Evolutionary conservation across 2,113 vertebrate genomes (phyloP), one percentile per base, ranked within the genome.

Genomic region (Puma concolor): DNA sequence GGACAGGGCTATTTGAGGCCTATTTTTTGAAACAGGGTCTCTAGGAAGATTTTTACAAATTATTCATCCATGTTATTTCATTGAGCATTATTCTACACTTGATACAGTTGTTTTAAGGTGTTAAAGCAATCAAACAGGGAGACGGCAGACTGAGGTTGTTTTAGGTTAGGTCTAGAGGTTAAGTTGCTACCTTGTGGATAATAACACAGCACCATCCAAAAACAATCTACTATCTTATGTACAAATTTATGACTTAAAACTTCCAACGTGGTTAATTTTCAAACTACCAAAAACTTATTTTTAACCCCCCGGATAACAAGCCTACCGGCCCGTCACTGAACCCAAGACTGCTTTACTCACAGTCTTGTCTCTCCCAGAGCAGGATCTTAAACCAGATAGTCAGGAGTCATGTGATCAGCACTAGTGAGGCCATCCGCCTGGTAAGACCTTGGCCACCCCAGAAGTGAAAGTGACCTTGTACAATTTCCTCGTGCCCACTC

Each of bases 101-200:
- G 54, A 57, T 33, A 33, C 0, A 6, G 31, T 48, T 16, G 12
- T 41, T 38, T 63, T 19, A 38, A 2, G 13, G 31, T 25, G 16
- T 57, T 27, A 44, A 72, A 33, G 52, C 44, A 6, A 86, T n/a
- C 36, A 14, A 14, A 29, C 60, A 17, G 54, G 27, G 60, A n/a
- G 72, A 64, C 52, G 29, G 13, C 80, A 7, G 21, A 69, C 8
- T 11, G 83, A 57, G 3, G 48, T 27, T 7, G 27, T 25, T 16
- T 48, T 4, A 15, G 38, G 72, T 76, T 76, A 29, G 41, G 27
- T 77, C 23, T 36, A 85, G 76, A 90, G 93, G 64, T 27, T 91
- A 74, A 17, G 31, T 69, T 33, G 79, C 95, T 94, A 91, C 21
- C 97, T 97, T 6, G 31, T 97, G 97, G 97, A 41, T 31, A 27